A percentile compares a stretch with the other conserved stretches of the same genome.
phyloP scores from a whole-genome alignment of 2,888 invertebrate genomes.

The Plusia festucae region DNA sequence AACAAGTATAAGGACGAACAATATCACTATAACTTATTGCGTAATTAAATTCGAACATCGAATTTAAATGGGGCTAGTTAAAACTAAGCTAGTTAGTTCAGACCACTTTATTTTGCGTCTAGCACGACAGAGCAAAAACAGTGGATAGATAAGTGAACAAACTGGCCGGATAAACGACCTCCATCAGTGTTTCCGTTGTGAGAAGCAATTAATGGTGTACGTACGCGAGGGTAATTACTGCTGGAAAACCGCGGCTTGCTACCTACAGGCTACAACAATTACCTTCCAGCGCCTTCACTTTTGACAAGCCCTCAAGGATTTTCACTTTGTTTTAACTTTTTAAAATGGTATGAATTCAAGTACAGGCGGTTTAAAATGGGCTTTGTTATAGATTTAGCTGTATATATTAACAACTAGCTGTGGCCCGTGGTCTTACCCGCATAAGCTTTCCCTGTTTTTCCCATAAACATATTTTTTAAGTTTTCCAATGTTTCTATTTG shows the following conservation, averaged over 20 bases:
- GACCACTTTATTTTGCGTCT: slow-evolving; percentile 61
- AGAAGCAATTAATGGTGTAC: slow-evolving; percentile 71
- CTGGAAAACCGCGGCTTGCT: slow-evolving; percentile 50
- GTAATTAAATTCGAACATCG: slow-evolving; percentile 43
- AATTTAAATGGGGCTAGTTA: slow-evolving; percentile 54
- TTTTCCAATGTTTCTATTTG: no score
- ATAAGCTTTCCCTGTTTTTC: no score
- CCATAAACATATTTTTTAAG: no score
- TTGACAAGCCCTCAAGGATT: slow-evolving; percentile 55
- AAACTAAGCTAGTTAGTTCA: slow-evolving; percentile 58
- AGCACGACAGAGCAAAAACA: slow-evolving; percentile 57
- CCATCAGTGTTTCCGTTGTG: slow-evolving; percentile 67
- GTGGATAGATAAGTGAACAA: slow-evolving; percentile 61
- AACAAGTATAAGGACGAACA: slow-evolving; percentile 15
- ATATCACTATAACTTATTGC: slow-evolving; percentile 21
- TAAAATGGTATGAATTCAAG: neutral
- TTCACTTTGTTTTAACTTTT: slow-evolving; percentile 15
- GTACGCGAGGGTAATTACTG: slow-evolving; percentile 68
- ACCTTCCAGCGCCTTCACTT: slow-evolving; percentile 56
- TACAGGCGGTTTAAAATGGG: neutral
- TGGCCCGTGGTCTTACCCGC: no score
- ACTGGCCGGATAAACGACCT: slow-evolving; percentile 68
- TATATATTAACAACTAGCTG: no score
- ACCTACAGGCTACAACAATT: slow-evolving; percentile 55
- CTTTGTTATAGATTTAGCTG: no score